Base-by-base conservation (phyloP, 2,797 vertebrate genomes). In the Ammospiza maritima region DNA sequence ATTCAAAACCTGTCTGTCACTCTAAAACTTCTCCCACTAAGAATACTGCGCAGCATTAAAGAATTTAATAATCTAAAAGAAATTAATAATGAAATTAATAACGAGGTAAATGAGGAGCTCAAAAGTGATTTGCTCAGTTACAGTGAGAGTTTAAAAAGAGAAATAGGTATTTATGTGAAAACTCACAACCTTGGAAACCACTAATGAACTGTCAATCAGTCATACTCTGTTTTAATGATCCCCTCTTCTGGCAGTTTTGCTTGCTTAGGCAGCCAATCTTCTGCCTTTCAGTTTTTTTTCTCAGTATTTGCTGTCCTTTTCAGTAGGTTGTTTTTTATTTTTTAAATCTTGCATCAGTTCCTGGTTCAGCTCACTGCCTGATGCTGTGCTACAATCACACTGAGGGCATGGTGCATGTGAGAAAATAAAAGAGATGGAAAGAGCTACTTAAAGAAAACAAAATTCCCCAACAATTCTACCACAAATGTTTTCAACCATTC, bases 11-110 rank as follows among this genome's bases (percentile, higher is more conserved):
- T 2, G 4, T 22, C 61, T 88, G 50, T 82, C 58, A 73, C 60
- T 92, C 45, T 80, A 54, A 88, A 96, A 96, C 60, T 72, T 78
- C 36, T 81, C 29, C 58, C 79, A 72, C 29, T 67, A 76, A 66
- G 32, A 60, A 62, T 17, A 77, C 6, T 64, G 45, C 2, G 7
- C 38, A 54, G 27, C 4, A 48, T 50, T 79, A 81, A 50, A 78
- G 4, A 73, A 76, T 26, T 40, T 57, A 82, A 53, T 89, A 88
- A 74, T 22, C 32, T 77, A 73, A 64, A 32, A 45, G 2, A 86
- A 85, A 82, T 76, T 67, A 91, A 80, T 64, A 89, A 85, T 64
- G 8, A 83, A 85, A 80, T 48, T 85, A 85, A 66, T 83, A 88
- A 83, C 21, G 71, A 88, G 21, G 54, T 2, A 53, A 95, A 95